These are phyloP conservation scores for Caenorhabditis wallacei DNA, from an alignment of 2,888 invertebrate genomes.

Conservation along the genomic window DNA sequence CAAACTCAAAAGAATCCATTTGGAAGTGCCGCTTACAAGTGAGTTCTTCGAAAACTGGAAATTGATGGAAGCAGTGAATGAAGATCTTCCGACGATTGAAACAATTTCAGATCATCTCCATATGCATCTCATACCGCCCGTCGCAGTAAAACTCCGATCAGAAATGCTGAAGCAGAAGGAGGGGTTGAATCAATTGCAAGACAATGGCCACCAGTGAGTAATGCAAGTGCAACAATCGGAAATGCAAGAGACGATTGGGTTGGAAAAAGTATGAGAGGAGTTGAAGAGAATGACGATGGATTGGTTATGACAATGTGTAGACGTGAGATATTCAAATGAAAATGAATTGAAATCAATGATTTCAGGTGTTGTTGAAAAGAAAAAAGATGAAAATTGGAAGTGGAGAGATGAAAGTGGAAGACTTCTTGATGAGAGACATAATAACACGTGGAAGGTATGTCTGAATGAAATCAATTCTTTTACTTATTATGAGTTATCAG, in stretches of 20 bases:
- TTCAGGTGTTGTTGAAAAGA: constrained; percentile 73
- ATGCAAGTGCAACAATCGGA: constrained; percentile 55
- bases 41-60: not conserved
- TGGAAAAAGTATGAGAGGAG: constrained; percentile 52
- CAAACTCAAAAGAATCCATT: constrained; percentile 63
- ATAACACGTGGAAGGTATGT: constrained; percentile 70
- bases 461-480: too few relatives aligned
- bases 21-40: constrained; percentile 65
- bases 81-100: too few relatives aligned
- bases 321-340: constrained; percentile 40
- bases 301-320: constrained; percentile 72
- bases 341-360: not conserved
- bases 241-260: constrained; percentile 66
- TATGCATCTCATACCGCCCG: constrained; percentile 71
- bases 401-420: constrained; percentile 71
- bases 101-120: constrained; percentile 65
- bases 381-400: constrained; percentile 73
- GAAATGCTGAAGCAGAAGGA: constrained; percentile 60
- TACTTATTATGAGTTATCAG: constrained; percentile 17
- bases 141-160: constrained; percentile 69
- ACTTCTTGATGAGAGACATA: constrained; percentile 67
- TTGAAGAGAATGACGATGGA: constrained; percentile 64
- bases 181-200: constrained; percentile 63
- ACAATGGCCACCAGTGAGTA: constrained; percentile 72
- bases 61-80: too few relatives aligned